Evolutionary conservation across 2,888 invertebrate genomes (phyloP), one percentile per base, ranked within the genome.

Genomic region (Mythimna impura): DNA sequence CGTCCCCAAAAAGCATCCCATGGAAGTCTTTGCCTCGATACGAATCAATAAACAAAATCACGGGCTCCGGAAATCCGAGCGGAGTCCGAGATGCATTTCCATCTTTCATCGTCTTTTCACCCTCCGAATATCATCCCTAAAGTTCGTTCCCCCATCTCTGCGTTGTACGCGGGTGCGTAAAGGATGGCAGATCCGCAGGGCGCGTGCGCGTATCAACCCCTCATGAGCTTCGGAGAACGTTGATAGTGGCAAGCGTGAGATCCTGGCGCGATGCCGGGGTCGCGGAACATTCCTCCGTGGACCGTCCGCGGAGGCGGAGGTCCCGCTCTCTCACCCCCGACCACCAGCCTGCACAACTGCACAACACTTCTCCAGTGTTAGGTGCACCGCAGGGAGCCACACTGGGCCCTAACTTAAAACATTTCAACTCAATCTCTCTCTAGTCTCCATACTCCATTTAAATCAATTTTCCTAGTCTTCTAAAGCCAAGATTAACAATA

Each of bases 1-100:
- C 89, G 87, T 87, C 88, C 92, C 89, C 90, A 89, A 88, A 91
- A 91, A 89, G 88, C 88, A 87, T 86, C 81, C 86, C 88, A 90
- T 88, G 86, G 88, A 91, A 90, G 89, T 87, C 89, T 90, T 91
- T 83, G 86, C 78, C 82, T 85, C 91, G 92, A 93, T 93, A 92
- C 93, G 93, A 96, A 96, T 96, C 96, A 95, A 96, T 96, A 96
- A 96, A 94, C 94, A 94, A 95, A 95, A 95, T 96, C 95, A 94
- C 94, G 89, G 93, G 93, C 94, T 91, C 93, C 94, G 96, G 96
- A 96, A 95, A 96, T 95, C 95, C 95, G 95, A 95, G 93, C 95
- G 91, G 91, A 94, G 93, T 94, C 92, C 93, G 93, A 95, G 95
- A 96, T 96, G 96, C 95, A 96, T 95, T 96, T 95, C 95, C 95